Conservation (phyloP, 2,113 vertebrate species). For the Toxostoma redivivum region DNA sequence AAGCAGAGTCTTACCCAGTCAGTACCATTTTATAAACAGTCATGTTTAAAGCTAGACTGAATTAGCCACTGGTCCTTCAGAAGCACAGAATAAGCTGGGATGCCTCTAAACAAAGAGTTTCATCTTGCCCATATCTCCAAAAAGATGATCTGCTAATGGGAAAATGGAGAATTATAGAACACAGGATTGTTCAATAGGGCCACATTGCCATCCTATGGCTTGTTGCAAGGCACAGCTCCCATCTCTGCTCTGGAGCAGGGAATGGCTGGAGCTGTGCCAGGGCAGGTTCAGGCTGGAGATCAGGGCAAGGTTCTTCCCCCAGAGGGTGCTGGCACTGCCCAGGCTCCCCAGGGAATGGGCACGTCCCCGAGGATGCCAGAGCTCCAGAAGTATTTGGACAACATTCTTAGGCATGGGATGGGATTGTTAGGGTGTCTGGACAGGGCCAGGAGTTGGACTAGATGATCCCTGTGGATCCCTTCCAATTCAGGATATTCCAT, state of each 20-base stretch:
- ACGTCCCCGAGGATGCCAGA: accelerated
- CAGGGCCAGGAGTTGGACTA: neutral
- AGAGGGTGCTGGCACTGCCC: neutral
- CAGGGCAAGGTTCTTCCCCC: neutral
- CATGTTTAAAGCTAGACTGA: neutral
- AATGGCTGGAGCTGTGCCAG: neutral
- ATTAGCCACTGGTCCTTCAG: neutral
- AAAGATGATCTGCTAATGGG: neutral
- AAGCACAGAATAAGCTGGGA: neutral
- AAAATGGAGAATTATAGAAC: neutral
- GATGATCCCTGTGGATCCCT: too few species aligned
- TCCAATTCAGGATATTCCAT: too few species aligned
- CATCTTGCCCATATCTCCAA: neutral
- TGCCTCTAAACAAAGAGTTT: neutral
- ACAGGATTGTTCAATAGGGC: neutral
- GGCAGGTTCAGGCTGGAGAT: accelerated
- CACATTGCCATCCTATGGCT: accelerated
- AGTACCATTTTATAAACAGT: neutral
- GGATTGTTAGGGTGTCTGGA: neutral
- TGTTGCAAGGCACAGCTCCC: neutral
- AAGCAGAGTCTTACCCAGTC: neutral
- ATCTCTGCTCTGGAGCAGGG: neutral
- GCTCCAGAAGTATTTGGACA: neutral
- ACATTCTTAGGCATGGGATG: neutral
- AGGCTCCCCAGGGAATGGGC: neutral